Percentiles rank a stretch among this genome's conserved stretches.
Evolutionary conservation across 2,888 invertebrate genomes (phyloP).

Genomic region (Celastrina argiolus): DNA sequence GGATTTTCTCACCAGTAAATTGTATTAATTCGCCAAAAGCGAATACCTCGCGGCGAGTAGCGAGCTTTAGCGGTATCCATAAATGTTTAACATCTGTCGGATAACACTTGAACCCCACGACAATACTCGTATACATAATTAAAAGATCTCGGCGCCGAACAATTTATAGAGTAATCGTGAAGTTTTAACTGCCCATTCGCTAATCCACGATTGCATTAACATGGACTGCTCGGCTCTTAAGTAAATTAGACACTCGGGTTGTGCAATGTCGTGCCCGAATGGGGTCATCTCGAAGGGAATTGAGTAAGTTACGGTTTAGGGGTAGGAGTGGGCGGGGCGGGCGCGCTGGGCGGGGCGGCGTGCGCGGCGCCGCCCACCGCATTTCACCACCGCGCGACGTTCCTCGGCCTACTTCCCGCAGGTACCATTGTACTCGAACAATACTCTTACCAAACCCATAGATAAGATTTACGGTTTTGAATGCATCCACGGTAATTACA

Average conservation of each 20-base stretch:
- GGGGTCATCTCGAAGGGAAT: slow-evolving; percentile 59
- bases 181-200: slow-evolving; percentile 48
- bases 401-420: slow-evolving; percentile 69
- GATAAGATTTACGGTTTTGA: slow-evolving; percentile 57
- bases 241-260: slow-evolving; percentile 40
- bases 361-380: slow-evolving; percentile 68
- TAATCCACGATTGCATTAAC: slow-evolving; percentile 46
- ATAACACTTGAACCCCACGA: slow-evolving; percentile 34
- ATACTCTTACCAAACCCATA: slow-evolving; percentile 69
- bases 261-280: slow-evolving; percentile 53
- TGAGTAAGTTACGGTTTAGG: slow-evolving; percentile 55
- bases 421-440: slow-evolving; percentile 70
- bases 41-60: slow-evolving; percentile 25
- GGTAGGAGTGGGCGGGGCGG: slow-evolving; percentile 60
- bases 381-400: slow-evolving; percentile 68
- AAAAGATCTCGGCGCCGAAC: slow-evolving; percentile 44
- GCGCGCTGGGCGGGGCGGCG: slow-evolving; percentile 73
- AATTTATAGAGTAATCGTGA: slow-evolving; percentile 55
- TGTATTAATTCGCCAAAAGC: slow-evolving; percentile 30
- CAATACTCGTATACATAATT: slow-evolving; percentile 41
- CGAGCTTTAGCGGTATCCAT: slow-evolving; percentile 26
- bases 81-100: slow-evolving; percentile 29
- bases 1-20: slow-evolving; percentile 29
- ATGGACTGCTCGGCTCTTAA: slow-evolving; percentile 31
- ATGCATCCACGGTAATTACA: slow-evolving; percentile 34